Evolutionary conservation across 2,113 vertebrate genomes (phyloP), one percentile per base, ranked within the genome.

Genomic region (Leuciscus idus): DNA sequence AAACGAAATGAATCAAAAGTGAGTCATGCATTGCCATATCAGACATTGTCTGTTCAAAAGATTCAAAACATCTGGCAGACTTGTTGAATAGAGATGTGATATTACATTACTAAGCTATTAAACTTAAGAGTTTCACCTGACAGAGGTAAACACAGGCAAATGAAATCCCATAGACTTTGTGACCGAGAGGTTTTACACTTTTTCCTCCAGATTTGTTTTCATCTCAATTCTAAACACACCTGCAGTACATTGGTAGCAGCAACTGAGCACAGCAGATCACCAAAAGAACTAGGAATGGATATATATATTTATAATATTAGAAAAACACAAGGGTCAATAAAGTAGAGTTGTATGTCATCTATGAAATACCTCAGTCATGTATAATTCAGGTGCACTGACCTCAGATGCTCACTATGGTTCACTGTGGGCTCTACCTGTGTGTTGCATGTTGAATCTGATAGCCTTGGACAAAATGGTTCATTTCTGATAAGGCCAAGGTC

Each of bases 391-490:
- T 68, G 10, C 15, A 68, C 48, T 55, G 59, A 62, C 33, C 28
- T 68, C 19, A 50, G 4, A 13, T 33, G 10, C 19, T 52, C 28
- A 64, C 62, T 52, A 9, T 5, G 52, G 30, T 23, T 48, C 61
- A 50, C 61, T 30, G 21, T 15, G 11, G 17, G 26, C 46, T 70
- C 2, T n/a, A 50, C 26, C 80, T 70, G 12, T 13, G 17, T 28
- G 78, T 82, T 55, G 33, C 80, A 33, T 7, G 85, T 88, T 30
- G 88, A 72, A 89, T 90, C 87, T 84, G 88, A 82, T 66, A 39
- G 74, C 78, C 72, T 79, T 85, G 74, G 55, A 86, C 21, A 76
- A 83, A 85, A 79, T 87, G 39, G 90, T 89, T 91, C 23, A 15
- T 28, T 68, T 85, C 55, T 73, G 74, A 61, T 43, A 80, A 83